Base-by-base conservation (phyloP, 2,888 invertebrate genomes). In the Mythimna albipuncta region DNA sequence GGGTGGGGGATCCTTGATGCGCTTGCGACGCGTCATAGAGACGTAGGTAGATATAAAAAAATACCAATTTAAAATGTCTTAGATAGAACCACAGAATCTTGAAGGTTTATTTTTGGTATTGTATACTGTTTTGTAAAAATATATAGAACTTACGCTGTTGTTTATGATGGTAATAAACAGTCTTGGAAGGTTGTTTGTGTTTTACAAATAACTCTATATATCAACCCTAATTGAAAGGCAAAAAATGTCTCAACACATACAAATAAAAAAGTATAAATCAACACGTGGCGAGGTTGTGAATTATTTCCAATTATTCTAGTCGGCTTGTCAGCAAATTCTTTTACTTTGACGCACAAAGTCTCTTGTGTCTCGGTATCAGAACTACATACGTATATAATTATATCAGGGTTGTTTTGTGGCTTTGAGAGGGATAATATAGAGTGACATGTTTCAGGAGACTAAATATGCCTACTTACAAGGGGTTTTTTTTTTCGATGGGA, bases 331-430 rank as follows among this genome's bases (percentile, higher is more conserved):
- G 4, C 41, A 55, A 32, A 69, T 21, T 41, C 69, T 55, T 55
- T 68, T 32, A 35, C 44, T 69, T 44, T 32, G 54, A 35, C n/a
- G 26, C 32, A 55, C 54, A 55, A 44, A 55, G n/a, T 54, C 44
- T 44, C 38, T 32, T 44, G 69, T 68, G 68, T 68, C 44, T 68
- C 41, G 54, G 2, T 69, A 35, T 13, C 35, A 32, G 68, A 68
- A 57, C 69, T 57, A 44, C 41, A 10, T 41, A 44, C 4, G 10
- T 7, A 19, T 32, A 26, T 21, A n/a, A n/a, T n/a, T n/a, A n/a
- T n/a, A n/a, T n/a, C n/a, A n/a, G n/a, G 41, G 69, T 66, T 41
- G 32, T 32, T 67, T 67, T 41, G 54, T 16, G 19, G 68, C 6
- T 69, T 38, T 13, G 13, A 44, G 21, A 55, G 7, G 9, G 21